Conservation (phyloP, 2,888 invertebrate species). For the Chrysodeixis includens region DNA sequence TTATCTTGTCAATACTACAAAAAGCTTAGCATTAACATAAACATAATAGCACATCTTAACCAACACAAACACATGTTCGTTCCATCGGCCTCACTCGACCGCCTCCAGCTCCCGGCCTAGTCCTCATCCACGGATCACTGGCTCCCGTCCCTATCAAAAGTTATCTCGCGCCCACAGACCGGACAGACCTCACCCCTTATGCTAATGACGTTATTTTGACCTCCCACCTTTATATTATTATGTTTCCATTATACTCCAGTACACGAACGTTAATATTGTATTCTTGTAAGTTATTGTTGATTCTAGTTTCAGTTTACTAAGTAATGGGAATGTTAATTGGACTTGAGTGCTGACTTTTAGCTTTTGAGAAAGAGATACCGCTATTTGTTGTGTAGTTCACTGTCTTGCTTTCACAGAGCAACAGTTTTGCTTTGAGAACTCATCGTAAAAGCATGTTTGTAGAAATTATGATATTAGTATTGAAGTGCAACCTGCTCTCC, state of each 20-base stretch:
- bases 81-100: slow-evolving; percentile 33
- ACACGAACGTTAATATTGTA: slow-evolving; percentile 21
- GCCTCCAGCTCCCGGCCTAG: slow-evolving; percentile 28
- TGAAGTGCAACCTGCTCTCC: no score
- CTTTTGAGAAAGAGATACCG: no score
- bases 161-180: slow-evolving; percentile 41
- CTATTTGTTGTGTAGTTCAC: no score
- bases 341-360: no score
- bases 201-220: slow-evolving; percentile 48
- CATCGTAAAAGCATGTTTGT: no score
- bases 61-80: no score
- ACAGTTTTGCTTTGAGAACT: no score
- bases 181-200: slow-evolving; percentile 38
- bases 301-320: slow-evolving; percentile 28
- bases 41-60: neutral
- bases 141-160: slow-evolving; percentile 50
- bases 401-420: no score
- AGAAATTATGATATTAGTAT: slow-evolving; percentile 16
- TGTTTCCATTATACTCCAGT: slow-evolving; percentile 38
- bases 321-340: neutral
- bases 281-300: slow-evolving; percentile 30
- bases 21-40: neutral
- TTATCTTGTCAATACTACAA: no score
- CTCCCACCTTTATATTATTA: slow-evolving; percentile 30
- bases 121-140: slow-evolving; percentile 49